Base-by-base conservation (phyloP, 2,113 vertebrate species). In the Deroptyus accipitrinus region DNA sequence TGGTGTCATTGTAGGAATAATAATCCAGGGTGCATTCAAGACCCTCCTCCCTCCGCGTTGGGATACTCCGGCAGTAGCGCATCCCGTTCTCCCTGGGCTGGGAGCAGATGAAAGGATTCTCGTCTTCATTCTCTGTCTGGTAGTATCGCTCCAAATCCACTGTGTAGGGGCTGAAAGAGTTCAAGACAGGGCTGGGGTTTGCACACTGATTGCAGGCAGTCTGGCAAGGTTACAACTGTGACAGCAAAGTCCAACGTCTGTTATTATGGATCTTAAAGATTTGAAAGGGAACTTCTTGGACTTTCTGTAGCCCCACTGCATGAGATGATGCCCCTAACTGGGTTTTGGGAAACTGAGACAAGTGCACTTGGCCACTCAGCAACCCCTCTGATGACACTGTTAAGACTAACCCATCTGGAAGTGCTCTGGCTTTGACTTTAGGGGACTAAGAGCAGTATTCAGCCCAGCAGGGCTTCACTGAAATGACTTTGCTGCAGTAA, bases 81-180 rank as follows among this genome's bases (percentile, higher is more conserved):
- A 99, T 99, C 95, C 99, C 99, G 0, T 99, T 99, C 87, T 99
- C 99, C 18, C 98, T 96, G 2, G 98, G 98, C 96, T 98, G 98
- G 44, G 99, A 99, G 98, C 99, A 99, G 97, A 99, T 99, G 97
- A 99, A 99, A 8, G 99, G 99, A 95, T 98, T 99, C 97, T 99
- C 99, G 0, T 99, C 99, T 17, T 99, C 99, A 0, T 99, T 99
- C 97, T 99, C 99, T 0, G 99, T 99, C 97, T 99, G 99, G 97
- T 99, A 99, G 94, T 99, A 99, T n/a, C 97, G 97, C 72, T 98
- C 98, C 87, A 99, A 94, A 84, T 98, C 98, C 87, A 99, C 88
- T 0, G 98, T 97, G 75, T 98, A 98, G 79, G 99, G 99, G 86
- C 99, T 99, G 91, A 39, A 90, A 92, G 76, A 83, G 69, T 63